Evolutionary conservation across 2,113 vertebrate species (phyloP).

Genomic region (Nothocercus julius): DNA sequence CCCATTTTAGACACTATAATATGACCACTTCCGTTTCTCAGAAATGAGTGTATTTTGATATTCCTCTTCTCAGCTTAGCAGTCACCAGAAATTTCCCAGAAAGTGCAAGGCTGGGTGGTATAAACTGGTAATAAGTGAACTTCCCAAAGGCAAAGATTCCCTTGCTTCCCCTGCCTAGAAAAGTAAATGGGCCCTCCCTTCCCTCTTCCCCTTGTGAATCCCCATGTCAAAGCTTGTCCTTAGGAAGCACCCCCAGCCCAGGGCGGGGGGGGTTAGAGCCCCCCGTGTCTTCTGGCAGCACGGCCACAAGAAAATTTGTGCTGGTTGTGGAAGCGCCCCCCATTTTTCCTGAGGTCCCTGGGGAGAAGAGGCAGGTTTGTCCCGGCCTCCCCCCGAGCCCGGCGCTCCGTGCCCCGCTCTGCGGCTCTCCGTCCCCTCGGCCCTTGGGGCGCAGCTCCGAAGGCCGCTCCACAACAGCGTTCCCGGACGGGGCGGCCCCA

Average conservation of each 20-base stretch:
- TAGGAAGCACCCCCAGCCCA: not conserved
- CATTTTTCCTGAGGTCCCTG: not conserved
- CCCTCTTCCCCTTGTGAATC: too few species aligned
- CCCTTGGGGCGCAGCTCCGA: too few species aligned
- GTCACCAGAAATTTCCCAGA: not conserved
- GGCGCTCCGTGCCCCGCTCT: not conserved
- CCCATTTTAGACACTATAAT: not conserved
- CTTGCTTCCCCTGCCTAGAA: not conserved
- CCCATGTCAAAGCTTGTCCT: not conserved
- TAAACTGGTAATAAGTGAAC: not conserved
- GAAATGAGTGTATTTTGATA: not conserved
- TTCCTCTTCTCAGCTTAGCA: not conserved
- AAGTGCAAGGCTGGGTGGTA: not conserved
- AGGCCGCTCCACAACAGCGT: too few species aligned
- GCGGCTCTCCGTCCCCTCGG: not conserved
- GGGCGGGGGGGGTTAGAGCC: not conserved
- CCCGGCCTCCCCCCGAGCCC: not conserved
- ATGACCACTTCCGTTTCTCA: not conserved
- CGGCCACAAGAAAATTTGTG: not conserved
- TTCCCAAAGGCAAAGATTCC: not conserved
- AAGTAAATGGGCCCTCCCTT: not conserved
- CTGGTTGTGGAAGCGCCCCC: not conserved
- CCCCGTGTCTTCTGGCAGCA: not conserved
- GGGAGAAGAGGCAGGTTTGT: not conserved
- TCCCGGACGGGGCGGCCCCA: too few species aligned